Conservation (phyloP, 2,888 invertebrate species). For the Leucozona laternaria region DNA sequence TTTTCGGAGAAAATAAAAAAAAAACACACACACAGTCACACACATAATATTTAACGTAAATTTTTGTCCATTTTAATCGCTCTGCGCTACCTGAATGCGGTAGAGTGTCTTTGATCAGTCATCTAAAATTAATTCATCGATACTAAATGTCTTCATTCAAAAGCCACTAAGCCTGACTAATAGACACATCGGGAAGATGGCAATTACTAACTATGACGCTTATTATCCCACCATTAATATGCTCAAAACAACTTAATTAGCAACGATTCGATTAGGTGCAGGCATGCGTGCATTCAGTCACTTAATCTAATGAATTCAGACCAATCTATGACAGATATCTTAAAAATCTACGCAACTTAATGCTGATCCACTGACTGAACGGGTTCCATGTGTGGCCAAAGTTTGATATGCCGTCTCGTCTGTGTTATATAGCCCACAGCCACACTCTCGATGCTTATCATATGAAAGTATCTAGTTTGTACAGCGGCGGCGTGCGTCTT, state of each 20-base stretch:
- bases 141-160: slow-evolving; percentile 45
- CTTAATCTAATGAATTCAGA: slow-evolving; percentile 50
- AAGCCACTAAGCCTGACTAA: slow-evolving; percentile 32
- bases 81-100: slow-evolving; percentile 17
- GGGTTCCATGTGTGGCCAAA: slow-evolving; percentile 29
- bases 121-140: slow-evolving; percentile 47
- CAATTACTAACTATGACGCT: slow-evolving; percentile 57
- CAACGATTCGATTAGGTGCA: slow-evolving; percentile 52
- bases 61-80: not conserved
- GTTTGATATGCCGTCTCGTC: slow-evolving; percentile 32
- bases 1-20: not conserved
- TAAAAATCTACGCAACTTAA: slow-evolving; percentile 39
- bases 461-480: not conserved
- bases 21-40: no score
- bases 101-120: slow-evolving; percentile 14
- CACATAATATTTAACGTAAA: not conserved
- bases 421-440: not conserved
- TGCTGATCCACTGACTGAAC: slow-evolving; percentile 55
- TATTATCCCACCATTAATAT: slow-evolving; percentile 44
- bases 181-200: slow-evolving; percentile 54
- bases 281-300: slow-evolving; percentile 58
- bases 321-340: slow-evolving; percentile 59
- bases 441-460: slow-evolving; percentile 29
- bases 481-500: slow-evolving; percentile 17
- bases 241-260: slow-evolving; percentile 68